These are phyloP conservation scores for Anolis carolinensis DNA, from an alignment of 2,113 vertebrate species.

Conservation along the genomic window DNA sequence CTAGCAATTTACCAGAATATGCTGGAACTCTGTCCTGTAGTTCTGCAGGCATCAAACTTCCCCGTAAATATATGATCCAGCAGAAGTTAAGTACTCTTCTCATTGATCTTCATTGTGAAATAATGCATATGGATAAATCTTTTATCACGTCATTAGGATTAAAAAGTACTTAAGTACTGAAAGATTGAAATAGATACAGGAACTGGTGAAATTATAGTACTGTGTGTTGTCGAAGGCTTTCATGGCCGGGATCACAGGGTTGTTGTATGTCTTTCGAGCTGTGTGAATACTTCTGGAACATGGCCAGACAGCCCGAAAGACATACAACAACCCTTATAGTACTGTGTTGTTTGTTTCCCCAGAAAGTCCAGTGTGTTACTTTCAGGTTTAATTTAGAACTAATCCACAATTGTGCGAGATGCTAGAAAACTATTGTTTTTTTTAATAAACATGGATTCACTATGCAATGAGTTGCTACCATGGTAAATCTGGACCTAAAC, in stretches of 20 bases:
- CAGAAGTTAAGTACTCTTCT: not conserved
- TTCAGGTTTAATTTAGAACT: not conserved
- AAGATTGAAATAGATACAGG: no score
- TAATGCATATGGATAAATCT: not conserved
- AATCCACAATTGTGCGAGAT: not conserved
- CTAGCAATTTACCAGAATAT: not conserved
- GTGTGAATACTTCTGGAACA: no score
- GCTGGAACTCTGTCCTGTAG: constrained; percentile 15
- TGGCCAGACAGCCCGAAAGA: no score
- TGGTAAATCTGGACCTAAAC: not conserved
- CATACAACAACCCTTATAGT: no score
- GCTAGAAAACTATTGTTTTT: not conserved
- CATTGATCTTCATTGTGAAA: not conserved
- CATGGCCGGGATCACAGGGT: no score
- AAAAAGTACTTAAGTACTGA: not conserved
- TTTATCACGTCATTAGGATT: not conserved
- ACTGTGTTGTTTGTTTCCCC: no score
- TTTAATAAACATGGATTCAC: not conserved
- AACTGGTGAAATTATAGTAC: no score
- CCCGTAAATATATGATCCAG: not conserved
- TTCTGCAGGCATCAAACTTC: not conserved
- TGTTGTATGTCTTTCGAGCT: no score
- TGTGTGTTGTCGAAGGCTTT: no score
- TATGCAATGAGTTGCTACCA: not conserved
- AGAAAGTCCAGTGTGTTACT: not conserved